phyloP scores from a whole-genome alignment of 2,797 vertebrate species.

The Champsocephalus gunnari region DNA sequence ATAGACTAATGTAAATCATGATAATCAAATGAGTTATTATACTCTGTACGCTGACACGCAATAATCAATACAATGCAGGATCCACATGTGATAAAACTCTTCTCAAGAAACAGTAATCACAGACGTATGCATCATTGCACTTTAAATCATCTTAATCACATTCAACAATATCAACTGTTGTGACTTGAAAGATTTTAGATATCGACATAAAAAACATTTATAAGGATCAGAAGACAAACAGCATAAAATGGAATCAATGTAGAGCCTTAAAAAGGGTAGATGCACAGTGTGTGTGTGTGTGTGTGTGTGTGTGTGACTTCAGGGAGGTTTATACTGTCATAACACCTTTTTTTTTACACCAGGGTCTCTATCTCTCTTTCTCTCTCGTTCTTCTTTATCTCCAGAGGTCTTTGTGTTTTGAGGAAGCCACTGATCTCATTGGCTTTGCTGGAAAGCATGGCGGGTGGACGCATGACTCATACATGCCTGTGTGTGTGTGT shows the following conservation, averaged over 20 bases:
- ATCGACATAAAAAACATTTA: neutral
- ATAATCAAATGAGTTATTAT: slow-evolving; percentile 47
- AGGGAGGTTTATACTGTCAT: slow-evolving; percentile 65
- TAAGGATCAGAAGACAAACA: neutral
- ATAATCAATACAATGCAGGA: slow-evolving; percentile 19
- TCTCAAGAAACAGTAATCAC: no score
- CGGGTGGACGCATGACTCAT: slow-evolving; percentile 75
- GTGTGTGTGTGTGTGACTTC: slow-evolving; percentile 20
- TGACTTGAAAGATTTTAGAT: neutral
- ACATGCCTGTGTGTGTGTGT: slow-evolving; percentile 30
- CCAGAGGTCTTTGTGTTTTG: slow-evolving; percentile 66
- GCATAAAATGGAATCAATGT: neutral
- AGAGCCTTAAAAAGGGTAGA: slow-evolving; percentile 9
- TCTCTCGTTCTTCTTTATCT: slow-evolving; percentile 32
- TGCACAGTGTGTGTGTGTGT: neutral
- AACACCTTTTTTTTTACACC: slow-evolving; percentile 66
- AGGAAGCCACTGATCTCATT: slow-evolving; percentile 76
- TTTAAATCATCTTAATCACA: neutral
- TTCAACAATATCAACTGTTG: neutral
- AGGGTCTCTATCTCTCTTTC: slow-evolving; percentile 14
- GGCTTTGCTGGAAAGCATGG: slow-evolving; percentile 70
- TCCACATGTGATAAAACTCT: neutral
- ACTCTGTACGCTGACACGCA: slow-evolving; percentile 16
- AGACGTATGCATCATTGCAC: no score
- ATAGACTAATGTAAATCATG: slow-evolving; percentile 50